Evolutionary conservation across 2,888 invertebrate species (phyloP), one percentile per base, ranked within the genome.

Genomic region (Plagodis pulveraria): DNA sequence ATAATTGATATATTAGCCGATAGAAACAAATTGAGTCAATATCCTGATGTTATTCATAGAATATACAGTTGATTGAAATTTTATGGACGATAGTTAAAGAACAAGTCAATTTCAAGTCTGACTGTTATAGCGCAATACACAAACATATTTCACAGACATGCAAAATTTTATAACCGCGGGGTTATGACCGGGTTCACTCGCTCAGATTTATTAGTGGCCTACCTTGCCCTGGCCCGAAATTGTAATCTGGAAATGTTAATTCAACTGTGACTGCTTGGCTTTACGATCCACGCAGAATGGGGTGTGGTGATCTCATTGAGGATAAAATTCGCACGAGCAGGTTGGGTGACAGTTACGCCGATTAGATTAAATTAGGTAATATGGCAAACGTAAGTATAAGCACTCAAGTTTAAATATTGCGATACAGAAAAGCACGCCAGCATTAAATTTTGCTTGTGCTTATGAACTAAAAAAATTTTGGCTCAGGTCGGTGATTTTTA

Each of bases 171-270:
- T 77, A 80, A 73, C 77, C 74, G 53, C 69, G 56, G 65, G 71
- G 73, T 78, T 77, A 78, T 76, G 73, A 72, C 71, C 69, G 74
- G 73, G 76, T 80, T 81, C 76, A 80, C 78, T 77, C 72, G 73
- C 72, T 70, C 77, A 74, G 82, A 84, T 83, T 84, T 84, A 83
- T 81, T 81, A 80, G 78, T 79, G 77, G 74, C 79, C 77, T 73
- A 77, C 80, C 76, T 76, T 67, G 65, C 45, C 70, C 66, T 71
- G 73, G 75, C 77, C 78, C 77, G 62, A 71, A 78, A 80, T 82
- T 78, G 80, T 81, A 82, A 83, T 83, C 79, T 77, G 73, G 69
- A 69, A 78, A 80, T 73, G 83, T 81, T 84, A 85, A 84, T 84
- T 81, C 78, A 74, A 75, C 77, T 76, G 78, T 79, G 76, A 77